These are phyloP conservation scores for Nowickia ferox DNA, from an alignment of 2,888 invertebrate genomes.

Conservation along the genomic window DNA sequence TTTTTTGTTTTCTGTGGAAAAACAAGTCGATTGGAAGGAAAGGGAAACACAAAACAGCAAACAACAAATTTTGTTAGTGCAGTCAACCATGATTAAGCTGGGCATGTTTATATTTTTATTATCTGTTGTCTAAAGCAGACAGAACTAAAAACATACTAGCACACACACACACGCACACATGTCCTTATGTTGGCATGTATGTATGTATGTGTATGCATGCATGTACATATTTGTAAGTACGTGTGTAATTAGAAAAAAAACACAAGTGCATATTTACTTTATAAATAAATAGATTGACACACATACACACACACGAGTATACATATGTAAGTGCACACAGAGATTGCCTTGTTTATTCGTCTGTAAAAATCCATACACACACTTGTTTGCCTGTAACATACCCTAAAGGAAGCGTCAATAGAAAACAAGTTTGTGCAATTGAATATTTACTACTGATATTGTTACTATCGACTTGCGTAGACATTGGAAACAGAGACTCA, in stretches of 20 bases:
- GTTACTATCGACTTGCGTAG: too few species aligned
- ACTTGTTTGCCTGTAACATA: too few species aligned
- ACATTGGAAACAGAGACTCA: too few species aligned
- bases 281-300: not conserved
- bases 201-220: too few species aligned
- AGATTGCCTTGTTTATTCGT: too few species aligned
- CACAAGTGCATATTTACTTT: conserved; percentile 11
- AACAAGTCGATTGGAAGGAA: conserved; percentile 12
- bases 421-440: too few species aligned
- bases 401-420: too few species aligned
- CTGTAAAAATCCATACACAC: too few species aligned
- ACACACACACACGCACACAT: not conserved
- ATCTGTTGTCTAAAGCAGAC: conserved; percentile 27
- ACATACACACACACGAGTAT: not conserved
- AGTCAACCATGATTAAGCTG: conserved; percentile 43
- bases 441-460: too few species aligned
- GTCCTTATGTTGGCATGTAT: not conserved
- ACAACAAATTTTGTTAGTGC: conserved; percentile 36
- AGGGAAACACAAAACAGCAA: conserved; percentile 17
- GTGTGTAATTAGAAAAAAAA: not conserved
- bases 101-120: conserved; percentile 43
- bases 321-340: not conserved
- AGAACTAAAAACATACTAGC: not conserved
- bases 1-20: conserved; percentile 8
- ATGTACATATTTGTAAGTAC: too few species aligned